phyloP scores from a whole-genome alignment of 2,113 vertebrate species.

The Nymphicus hollandicus region DNA sequence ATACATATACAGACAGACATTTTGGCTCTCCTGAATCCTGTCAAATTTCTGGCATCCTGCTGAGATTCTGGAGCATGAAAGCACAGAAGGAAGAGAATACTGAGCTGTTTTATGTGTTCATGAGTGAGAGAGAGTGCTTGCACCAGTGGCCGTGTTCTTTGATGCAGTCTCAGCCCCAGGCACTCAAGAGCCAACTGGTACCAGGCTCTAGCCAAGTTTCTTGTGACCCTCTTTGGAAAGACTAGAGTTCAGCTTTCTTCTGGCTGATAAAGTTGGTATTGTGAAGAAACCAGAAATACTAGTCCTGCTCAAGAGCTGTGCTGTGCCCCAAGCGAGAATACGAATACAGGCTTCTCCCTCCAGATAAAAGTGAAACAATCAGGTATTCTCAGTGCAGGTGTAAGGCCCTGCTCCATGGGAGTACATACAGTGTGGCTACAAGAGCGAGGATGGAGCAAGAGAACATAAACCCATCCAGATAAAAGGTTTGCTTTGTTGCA shows the following conservation, averaged over 20 bases:
- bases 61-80: background rate
- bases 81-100: background rate
- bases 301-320: background rate
- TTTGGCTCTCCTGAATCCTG: background rate
- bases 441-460: fast-evolving
- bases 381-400: background rate
- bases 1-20: background rate
- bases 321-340: background rate
- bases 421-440: background rate
- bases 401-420: background rate
- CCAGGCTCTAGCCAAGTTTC: background rate
- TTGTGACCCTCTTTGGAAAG: background rate
- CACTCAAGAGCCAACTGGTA: background rate
- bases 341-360: background rate
- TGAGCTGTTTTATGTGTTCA: background rate
- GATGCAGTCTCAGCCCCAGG: background rate
- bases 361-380: background rate
- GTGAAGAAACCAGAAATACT: conserved; percentile 59
- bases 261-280: conserved; percentile 13
- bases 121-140: background rate
- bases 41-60: background rate
- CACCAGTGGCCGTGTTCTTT: background rate
- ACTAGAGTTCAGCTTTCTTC: background rate
- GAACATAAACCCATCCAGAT: background rate
- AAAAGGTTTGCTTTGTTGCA: background rate